Conservation (phyloP, 2,797 vertebrate genomes). For the Falco peregrinus region DNA sequence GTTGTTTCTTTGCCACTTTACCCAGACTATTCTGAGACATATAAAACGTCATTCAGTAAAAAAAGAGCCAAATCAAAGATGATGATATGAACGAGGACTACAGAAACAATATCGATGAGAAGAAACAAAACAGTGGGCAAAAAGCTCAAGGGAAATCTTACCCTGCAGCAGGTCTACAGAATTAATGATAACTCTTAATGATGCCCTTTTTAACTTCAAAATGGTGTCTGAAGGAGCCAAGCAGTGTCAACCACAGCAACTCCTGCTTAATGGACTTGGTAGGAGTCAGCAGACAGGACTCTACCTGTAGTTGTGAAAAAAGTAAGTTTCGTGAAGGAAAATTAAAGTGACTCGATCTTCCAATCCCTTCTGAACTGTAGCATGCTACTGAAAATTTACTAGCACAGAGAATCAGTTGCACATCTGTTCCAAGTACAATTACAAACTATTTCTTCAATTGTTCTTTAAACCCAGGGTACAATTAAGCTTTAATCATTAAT, state of each 20-base stretch:
- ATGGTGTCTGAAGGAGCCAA: not conserved
- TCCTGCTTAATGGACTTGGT: not conserved
- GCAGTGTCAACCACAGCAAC: not conserved
- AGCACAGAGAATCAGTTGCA: not conserved
- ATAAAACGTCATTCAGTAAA: not conserved
- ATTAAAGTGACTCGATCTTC: not conserved
- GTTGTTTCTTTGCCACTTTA: not conserved
- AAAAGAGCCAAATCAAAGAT: not conserved
- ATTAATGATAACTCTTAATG: not conserved
- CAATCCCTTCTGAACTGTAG: not conserved
- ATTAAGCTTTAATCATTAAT: not conserved
- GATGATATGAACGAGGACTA: not conserved
- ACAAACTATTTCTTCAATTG: not conserved
- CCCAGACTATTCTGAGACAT: not conserved
- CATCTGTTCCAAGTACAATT: not conserved
- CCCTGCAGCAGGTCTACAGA: not conserved
- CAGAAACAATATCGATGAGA: not conserved
- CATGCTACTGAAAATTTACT: not conserved
- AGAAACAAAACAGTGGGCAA: not conserved
- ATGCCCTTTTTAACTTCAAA: not conserved
- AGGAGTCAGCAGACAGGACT: not conserved
- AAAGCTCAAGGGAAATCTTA: not conserved
- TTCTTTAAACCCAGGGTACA: not conserved
- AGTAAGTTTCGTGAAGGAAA: not conserved
- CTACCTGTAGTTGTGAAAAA: not conserved